phyloP scores from a whole-genome alignment of 2,113 vertebrate species.

The Poeciliopsis turrubarensis region DNA sequence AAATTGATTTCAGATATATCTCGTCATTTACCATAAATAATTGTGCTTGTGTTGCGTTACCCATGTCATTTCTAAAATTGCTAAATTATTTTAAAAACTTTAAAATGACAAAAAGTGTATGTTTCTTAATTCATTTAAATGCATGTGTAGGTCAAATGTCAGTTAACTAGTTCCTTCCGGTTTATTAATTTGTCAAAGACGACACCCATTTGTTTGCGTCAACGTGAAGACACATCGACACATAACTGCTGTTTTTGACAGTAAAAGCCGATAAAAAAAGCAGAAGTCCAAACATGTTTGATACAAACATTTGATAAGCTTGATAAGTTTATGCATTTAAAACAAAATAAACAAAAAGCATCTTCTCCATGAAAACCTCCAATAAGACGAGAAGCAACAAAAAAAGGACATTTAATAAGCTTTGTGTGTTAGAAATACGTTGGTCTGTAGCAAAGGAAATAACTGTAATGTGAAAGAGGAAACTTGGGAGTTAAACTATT shows the following conservation, averaged over 20 bases:
- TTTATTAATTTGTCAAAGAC: not conserved
- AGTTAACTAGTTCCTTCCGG: not conserved
- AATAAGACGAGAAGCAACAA: not conserved
- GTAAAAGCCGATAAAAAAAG: not conserved
- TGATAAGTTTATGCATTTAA: not conserved
- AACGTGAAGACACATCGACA: not conserved
- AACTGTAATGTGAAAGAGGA: not conserved
- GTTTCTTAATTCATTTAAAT: not conserved
- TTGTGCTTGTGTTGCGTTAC: not conserved
- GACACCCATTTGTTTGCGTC: not conserved
- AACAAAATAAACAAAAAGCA: not conserved
- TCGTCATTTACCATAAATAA: not conserved
- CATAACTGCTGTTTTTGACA: not conserved
- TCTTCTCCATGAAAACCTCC: not conserved
- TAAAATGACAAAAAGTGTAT: not conserved
- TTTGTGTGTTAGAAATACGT: too few species aligned
- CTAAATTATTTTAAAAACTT: not conserved
- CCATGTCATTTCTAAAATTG: not conserved
- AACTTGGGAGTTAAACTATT: constrained; percentile 6
- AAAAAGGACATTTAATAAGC: not conserved
- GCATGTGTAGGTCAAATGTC: not conserved
- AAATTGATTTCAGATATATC: not conserved
- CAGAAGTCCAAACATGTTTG: not conserved
- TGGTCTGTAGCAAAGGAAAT: not conserved
- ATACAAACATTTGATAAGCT: not conserved